Evolutionary conservation across 2,888 invertebrate genomes (phyloP).

Genomic region (Cheilosia urbana): DNA sequence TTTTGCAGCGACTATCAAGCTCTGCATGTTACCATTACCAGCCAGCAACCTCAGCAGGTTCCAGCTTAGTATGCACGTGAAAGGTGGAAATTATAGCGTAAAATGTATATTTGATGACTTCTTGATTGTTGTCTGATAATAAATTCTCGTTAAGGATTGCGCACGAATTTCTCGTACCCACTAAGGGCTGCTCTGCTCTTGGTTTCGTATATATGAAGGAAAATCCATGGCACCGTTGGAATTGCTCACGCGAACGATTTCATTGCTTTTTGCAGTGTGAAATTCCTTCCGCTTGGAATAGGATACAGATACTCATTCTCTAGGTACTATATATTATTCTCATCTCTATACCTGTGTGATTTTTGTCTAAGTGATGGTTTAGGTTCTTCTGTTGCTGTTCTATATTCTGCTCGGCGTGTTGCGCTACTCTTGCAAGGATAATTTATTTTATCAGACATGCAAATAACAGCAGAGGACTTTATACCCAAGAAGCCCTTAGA

Average conservation of each 20-base stretch:
- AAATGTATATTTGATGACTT: conserved; percentile 82
- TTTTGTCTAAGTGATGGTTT: conserved; percentile 61
- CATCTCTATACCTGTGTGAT: conserved; percentile 52
- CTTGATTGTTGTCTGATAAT: conserved; percentile 80
- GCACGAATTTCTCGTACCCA: conserved; percentile 62
- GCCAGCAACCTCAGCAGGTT: conserved; percentile 45
- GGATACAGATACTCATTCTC: conserved; percentile 68
- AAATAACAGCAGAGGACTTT: conserved; percentile 63
- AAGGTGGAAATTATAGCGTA: conserved; percentile 81
- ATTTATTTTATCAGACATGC: conserved; percentile 75
- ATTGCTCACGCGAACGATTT: conserved; percentile 74
- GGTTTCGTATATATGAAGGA: conserved; percentile 44
- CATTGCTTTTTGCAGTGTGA: conserved; percentile 73
- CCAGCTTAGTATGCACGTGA: conserved; percentile 64
- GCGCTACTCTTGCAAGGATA: conserved; percentile 61
- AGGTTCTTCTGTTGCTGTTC: conserved; percentile 37
- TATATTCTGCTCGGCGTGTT: conserved; percentile 36
- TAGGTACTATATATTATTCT: conserved; percentile 27
- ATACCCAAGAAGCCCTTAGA: conserved; percentile 42
- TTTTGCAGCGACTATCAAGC: conserved; percentile 46
- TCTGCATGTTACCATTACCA: conserved; percentile 46
- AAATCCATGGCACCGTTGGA: conserved; percentile 69
- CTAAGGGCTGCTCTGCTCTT: conserved; percentile 24
- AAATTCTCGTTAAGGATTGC: conserved; percentile 75
- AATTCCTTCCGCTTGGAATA: conserved; percentile 72